Percentiles rank a stretch among this genome's conserved stretches.
Conservation (phyloP, 2,888 invertebrate genomes). For the Gnatocerus cornutus region DNA sequence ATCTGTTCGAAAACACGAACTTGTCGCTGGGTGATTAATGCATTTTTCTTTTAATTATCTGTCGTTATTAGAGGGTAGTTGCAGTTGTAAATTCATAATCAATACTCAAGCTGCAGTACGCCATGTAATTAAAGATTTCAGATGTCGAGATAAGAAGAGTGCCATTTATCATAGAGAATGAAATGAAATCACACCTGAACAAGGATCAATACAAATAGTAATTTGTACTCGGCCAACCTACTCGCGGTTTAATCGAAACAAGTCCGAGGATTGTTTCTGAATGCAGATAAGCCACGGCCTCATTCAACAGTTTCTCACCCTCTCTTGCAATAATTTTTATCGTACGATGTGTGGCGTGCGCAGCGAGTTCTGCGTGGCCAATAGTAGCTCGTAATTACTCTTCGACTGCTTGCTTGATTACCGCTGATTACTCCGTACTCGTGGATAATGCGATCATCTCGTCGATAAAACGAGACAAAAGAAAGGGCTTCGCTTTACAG, state of each 20-base stretch:
- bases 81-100: constrained; percentile 40
- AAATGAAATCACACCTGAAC: constrained; percentile 42
- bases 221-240: constrained; percentile 51
- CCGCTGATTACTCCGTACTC: constrained; percentile 53
- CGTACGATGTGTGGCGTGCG: constrained; percentile 42
- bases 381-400: constrained; percentile 54
- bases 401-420: constrained; percentile 55
- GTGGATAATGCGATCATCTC: constrained; percentile 52
- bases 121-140: constrained; percentile 43
- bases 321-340: constrained; percentile 38
- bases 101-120: constrained; percentile 23
- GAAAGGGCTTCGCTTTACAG: constrained; percentile 50
- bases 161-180: constrained; percentile 37
- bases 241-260: constrained; percentile 41
- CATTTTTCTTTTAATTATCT: constrained; percentile 40
- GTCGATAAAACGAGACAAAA: constrained; percentile 54
- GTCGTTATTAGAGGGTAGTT: constrained; percentile 27
- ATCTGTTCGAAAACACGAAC: constrained; percentile 18
- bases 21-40: constrained; percentile 35
- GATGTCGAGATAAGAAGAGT: constrained; percentile 35
- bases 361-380: constrained; percentile 25
- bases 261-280: constrained; percentile 49
- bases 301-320: constrained; percentile 5
- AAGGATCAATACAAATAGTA: constrained; percentile 55
- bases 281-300: not conserved